Conservation (phyloP, 1,140 invertebrate species). For the Hyles vespertilio region DNA sequence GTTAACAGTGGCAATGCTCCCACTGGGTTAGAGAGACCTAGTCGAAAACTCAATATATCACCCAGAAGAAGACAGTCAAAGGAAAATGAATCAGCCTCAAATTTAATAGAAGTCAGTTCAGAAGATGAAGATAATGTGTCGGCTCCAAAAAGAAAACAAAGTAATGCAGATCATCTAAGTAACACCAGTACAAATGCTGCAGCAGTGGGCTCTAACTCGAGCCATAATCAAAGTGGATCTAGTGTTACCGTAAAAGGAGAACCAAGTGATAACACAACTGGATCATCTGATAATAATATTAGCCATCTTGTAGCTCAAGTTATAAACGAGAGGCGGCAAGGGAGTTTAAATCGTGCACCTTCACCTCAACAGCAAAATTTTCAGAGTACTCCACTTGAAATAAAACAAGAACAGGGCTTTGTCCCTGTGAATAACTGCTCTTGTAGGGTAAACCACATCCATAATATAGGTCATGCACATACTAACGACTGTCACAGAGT, state of each 20-base stretch:
- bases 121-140: slow-evolving; percentile 65
- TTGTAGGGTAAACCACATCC: slow-evolving; percentile 26
- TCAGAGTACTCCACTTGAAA: slow-evolving; percentile 14
- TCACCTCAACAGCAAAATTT: slow-evolving; percentile 13
- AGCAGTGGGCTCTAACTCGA: background rate
- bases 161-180: slow-evolving; percentile 1
- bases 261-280: no score
- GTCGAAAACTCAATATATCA: slow-evolving; percentile 63
- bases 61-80: slow-evolving; percentile 58
- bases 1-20: slow-evolving; percentile 15
- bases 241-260: no score
- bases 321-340: slow-evolving; percentile 1
- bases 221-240: background rate
- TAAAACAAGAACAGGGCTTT: slow-evolving; percentile 35
- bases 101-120: slow-evolving; percentile 69
- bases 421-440: slow-evolving; percentile 21
- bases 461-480: slow-evolving; percentile 19
- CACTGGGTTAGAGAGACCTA: slow-evolving; percentile 53
- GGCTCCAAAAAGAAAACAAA: slow-evolving; percentile 46
- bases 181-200: background rate
- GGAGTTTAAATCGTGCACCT: slow-evolving; percentile 7
- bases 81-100: slow-evolving; percentile 43
- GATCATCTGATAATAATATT: background rate
- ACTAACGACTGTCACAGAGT: slow-evolving; percentile 20
- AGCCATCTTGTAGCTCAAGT: slow-evolving; percentile 2